Percentiles rank a stretch among this genome's conserved stretches.
These are phyloP conservation scores for Thalassoma bifasciatum DNA, from an alignment of 2,113 vertebrate species.

Conservation along the genomic window DNA sequence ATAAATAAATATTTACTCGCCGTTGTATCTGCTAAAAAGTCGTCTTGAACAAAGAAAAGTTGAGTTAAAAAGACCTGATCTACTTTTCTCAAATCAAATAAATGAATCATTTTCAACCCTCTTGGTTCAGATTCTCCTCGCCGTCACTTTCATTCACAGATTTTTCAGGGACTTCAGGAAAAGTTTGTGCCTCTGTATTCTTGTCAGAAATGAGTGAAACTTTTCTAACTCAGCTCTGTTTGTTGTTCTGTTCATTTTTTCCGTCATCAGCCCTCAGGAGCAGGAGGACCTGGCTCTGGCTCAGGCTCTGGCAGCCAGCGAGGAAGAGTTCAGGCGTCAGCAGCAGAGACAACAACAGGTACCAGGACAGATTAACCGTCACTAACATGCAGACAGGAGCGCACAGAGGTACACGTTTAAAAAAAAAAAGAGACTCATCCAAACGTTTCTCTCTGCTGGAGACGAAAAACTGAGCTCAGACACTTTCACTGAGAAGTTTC, in stretches of 20 bases:
- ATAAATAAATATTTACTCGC: no score
- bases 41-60: no score
- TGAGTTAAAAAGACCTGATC: no score
- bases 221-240: not conserved
- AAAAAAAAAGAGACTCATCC: constrained; percentile 34
- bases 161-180: no score
- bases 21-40: no score
- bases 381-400: constrained; percentile 79
- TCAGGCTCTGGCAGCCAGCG: constrained; percentile 93
- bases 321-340: constrained; percentile 92
- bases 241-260: constrained; percentile 7
- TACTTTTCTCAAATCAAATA: no score
- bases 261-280: constrained; percentile 90
- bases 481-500: not conserved
- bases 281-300: constrained; percentile 96
- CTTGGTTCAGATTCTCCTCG: no score
- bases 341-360: constrained; percentile 88
- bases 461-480: constrained; percentile 14
- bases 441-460: constrained; percentile 6
- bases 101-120: no score
- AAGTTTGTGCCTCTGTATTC: no score
- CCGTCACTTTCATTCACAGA: no score
- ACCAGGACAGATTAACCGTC: constrained; percentile 81
- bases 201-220: no score
- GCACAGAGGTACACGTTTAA: constrained; percentile 74